Conservation (phyloP, 2,113 vertebrate species). For the Callopanchax toddi region DNA sequence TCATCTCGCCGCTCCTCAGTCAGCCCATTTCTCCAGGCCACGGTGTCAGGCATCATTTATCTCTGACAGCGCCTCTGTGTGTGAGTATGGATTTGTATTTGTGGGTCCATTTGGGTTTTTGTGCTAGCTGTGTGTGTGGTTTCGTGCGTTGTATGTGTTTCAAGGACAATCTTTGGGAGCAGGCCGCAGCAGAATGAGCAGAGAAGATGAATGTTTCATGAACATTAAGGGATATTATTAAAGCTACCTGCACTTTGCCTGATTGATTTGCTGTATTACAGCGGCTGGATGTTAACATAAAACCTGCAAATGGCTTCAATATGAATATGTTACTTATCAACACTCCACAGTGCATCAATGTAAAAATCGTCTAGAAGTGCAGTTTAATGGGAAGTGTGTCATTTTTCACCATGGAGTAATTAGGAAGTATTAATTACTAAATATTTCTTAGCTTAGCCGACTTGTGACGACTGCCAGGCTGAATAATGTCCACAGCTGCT, state of each 20-base stretch:
- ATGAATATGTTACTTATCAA: slow-evolving; percentile 78
- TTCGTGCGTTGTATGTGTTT: slow-evolving; percentile 46
- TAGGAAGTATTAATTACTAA: slow-evolving; percentile 73
- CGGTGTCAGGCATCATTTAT: slow-evolving; percentile 75
- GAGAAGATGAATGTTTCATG: slow-evolving; percentile 69
- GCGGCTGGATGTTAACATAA: slow-evolving; percentile 72
- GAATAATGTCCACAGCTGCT: slow-evolving; percentile 48
- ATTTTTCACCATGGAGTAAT: slow-evolving; percentile 78
- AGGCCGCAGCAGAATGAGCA: slow-evolving; percentile 22
- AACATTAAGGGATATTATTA: slow-evolving; percentile 60
- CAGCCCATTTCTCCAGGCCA: slow-evolving; percentile 70
- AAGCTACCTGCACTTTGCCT: slow-evolving; percentile 56
- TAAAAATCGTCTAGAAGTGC: slow-evolving; percentile 52
- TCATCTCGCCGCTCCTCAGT: slow-evolving; percentile 68
- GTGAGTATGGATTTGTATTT: slow-evolving; percentile 24
- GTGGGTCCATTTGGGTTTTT: slow-evolving; percentile 25
- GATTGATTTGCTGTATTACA: slow-evolving; percentile 73
- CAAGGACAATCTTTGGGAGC: slow-evolving; percentile 51
- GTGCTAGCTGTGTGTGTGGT: background rate
- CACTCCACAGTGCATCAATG: slow-evolving; percentile 70
- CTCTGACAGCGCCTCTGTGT: slow-evolving; percentile 64
- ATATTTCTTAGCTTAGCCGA: slow-evolving; percentile 68
- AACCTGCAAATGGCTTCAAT: slow-evolving; percentile 72
- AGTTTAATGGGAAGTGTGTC: slow-evolving; percentile 61
- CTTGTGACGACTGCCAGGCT: slow-evolving; percentile 47